Conservation (phyloP, 2,797 vertebrate species). For the Masticophis lateralis region DNA sequence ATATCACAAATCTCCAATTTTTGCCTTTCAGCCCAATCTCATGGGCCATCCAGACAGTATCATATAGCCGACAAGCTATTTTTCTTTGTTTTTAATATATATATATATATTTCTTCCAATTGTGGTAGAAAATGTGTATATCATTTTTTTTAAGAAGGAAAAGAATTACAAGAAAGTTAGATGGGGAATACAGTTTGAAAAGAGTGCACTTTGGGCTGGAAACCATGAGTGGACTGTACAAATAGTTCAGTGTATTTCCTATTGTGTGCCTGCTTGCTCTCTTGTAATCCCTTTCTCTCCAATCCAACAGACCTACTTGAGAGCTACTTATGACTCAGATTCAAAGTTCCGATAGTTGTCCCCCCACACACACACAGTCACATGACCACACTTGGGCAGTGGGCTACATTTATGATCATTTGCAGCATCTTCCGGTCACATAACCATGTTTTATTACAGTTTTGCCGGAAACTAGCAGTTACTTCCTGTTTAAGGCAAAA, state of each 20-base stretch:
- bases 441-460: not conserved
- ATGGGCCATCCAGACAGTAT: no score
- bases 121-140: not conserved
- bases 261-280: not conserved
- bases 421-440: not conserved
- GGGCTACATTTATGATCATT: not conserved
- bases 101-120: not conserved
- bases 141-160: not conserved
- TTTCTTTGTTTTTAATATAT: no score
- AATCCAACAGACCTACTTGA: not conserved
- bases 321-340: no score
- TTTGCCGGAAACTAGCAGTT: not conserved
- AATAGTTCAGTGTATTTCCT: not conserved
- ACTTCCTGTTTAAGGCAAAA: no score
- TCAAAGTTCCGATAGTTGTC: no score
- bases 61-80: no score
- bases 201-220: not conserved
- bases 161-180: not conserved
- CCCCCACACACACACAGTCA: not conserved
- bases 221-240: not conserved
- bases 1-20: no score
- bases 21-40: no score
- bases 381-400: not conserved
- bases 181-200: not conserved
- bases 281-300: not conserved